Evolutionary conservation across 1,140 invertebrate species (phyloP).

Genomic region (Schmidtea mediterranea): DNA sequence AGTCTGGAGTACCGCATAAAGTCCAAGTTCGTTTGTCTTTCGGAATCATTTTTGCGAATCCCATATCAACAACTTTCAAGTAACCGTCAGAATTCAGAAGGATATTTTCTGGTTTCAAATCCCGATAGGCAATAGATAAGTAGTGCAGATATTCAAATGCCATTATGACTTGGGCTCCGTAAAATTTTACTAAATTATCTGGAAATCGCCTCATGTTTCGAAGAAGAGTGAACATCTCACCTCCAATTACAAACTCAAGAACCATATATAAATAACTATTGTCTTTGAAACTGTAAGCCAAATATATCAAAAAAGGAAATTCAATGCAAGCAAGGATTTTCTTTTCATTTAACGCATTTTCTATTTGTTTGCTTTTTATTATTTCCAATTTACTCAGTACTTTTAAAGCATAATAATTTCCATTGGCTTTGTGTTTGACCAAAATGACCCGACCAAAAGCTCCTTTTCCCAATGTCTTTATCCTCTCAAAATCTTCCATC

Average conservation of each 20-base stretch:
- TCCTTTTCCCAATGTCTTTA: conserved; percentile 93
- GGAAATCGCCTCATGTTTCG: background rate
- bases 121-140: conserved; percentile 4
- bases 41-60: background rate
- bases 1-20: conserved; percentile 5
- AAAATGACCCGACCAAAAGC: conserved; percentile 99
- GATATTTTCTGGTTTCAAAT: conserved; percentile 7
- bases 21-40: conserved; percentile 4
- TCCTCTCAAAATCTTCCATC: conserved; percentile 87
- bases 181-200: conserved; percentile 2
- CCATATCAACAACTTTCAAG: conserved; percentile 1
- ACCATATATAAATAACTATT: conserved; percentile 4
- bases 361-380: conserved; percentile 60
- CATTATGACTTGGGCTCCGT: conserved; percentile 5
- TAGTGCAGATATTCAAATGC: conserved; percentile 8
- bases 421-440: conserved; percentile 82
- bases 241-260: conserved; percentile 3
- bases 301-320: conserved; percentile 48
- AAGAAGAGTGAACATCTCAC: conserved; percentile 6
- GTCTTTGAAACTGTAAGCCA: conserved; percentile 1
- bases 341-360: conserved; percentile 77
- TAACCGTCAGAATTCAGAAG: background rate
- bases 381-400: conserved; percentile 95
- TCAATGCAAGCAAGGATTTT: conserved; percentile 69
- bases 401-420: conserved; percentile 95